These are phyloP conservation scores for Chrysolina haemoptera DNA, from an alignment of 2,888 invertebrate species.

Conservation along the genomic window DNA sequence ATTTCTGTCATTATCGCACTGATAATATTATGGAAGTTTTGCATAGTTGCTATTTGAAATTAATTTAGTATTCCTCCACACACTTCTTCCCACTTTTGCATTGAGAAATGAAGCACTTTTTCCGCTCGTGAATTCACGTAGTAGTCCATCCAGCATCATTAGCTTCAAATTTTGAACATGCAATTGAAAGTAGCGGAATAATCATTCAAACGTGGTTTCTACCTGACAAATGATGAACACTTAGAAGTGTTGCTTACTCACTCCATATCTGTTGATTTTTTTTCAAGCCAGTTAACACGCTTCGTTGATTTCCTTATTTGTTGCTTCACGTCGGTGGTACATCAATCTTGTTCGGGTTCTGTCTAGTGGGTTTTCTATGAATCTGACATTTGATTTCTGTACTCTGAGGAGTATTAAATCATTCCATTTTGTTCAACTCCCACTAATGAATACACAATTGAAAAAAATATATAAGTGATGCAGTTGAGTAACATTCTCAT, in stretches of 20 bases:
- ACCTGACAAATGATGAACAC: constrained; percentile 12
- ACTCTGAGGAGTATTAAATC: neutral
- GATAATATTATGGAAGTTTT: too few species aligned
- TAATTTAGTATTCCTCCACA: too few species aligned
- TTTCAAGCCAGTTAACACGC: constrained; percentile 10
- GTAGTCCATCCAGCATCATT: neutral
- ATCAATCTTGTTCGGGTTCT: constrained; percentile 12
- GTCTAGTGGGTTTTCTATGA: constrained; percentile 1
- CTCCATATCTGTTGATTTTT: constrained; percentile 15
- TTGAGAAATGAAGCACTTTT: too few species aligned
- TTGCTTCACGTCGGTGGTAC: neutral
- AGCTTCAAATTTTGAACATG: neutral
- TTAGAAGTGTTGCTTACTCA: constrained; percentile 11
- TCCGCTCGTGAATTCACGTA: neutral
- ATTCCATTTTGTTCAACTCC: neutral
- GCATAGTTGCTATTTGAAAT: too few species aligned
- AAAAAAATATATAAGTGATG: too few species aligned
- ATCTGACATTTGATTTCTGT: neutral
- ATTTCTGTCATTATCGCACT: too few species aligned
- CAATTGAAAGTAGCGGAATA: neutral
- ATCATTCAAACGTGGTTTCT: constrained; percentile 10
- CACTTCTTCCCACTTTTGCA: too few species aligned
- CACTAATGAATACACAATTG: too few species aligned
- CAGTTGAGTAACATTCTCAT: too few species aligned
- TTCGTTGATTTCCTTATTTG: constrained; percentile 16